Base-by-base conservation (phyloP, 2,888 invertebrate genomes). In the Antheraea yamamai region DNA sequence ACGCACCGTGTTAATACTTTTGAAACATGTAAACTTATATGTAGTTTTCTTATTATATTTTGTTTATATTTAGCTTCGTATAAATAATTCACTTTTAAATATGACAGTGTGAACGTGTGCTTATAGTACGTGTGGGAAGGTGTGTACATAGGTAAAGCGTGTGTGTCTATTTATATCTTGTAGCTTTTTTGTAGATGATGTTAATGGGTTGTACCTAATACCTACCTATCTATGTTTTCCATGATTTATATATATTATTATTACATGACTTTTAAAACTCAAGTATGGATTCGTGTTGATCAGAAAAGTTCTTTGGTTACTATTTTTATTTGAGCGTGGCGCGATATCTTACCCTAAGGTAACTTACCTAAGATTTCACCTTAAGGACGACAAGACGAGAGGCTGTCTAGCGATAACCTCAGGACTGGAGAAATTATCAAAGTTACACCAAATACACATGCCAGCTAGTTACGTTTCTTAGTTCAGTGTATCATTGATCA, bases 131-230 rank as follows among this genome's bases (percentile, higher is more conserved):
- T 85, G 85, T 84, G 79, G 80, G 82, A 79, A 83, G 82, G 81
- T 82, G 80, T 83, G 84, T 81, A 82, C 78, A 83, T 78, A 76
- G 75, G 77, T 76, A 80, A 79, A 82, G 84, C 84, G 85, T 82
- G 84, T 84, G 81, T 77, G 58, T 85, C 87, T 92, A 91, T 90
- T 89, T 89, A 83, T 88, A 85, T 78, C 82, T 55, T 77, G 72
- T 76, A 87, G 86, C 85, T 88, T 88, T 90, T 88, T 88, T 89
- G 81, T 84, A 80, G 81, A 85, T 84, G 83, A 86, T 85, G 81
- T 84, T 82, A 73, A 70, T 73, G 73, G 73, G 58, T 73, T 70
- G 70, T 70, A 81, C 70, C 70, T 39, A 66, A 30, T 26, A 68
- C 68, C 39, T 39, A 70, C 39, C 18, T 35, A 70, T 58, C 18